Base-by-base conservation (phyloP, 2,888 invertebrate species). In the Callinectes sapidus region DNA sequence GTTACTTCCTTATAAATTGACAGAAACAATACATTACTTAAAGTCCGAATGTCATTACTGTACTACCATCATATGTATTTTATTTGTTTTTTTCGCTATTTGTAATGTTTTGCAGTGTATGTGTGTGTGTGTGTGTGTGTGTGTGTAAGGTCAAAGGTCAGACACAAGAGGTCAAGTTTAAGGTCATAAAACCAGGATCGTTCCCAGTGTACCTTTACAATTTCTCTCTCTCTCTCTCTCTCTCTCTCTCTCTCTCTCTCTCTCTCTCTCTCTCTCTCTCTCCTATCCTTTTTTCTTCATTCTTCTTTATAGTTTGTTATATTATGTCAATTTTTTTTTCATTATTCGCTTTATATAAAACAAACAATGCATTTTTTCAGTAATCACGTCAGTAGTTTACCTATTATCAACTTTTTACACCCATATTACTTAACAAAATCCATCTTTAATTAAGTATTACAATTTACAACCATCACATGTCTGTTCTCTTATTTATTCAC, bases 161-260 rank as follows among this genome's bases (percentile, higher is more conserved):
- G 23, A 61, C 61, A 0, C 48, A 48, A 48, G 48, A 18, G 61
- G 71, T 71, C 71, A 71, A 28, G 28, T 71, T 71, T 28, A 71
- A 71, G 71, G 71, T 71, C 71, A 71, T 5, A 87, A 87, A 87
- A 28, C 42, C 87, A 71, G 71, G 8, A n/a, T n/a, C 71, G 23
- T 3, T 71, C 61, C 61, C 16, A 18, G 61, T 61, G 23, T 23
- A 61, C 18, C 23, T 61, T 61, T 18, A 18, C 23, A 10, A 61
- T 48, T 10, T 48, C 48, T 48, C 48, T 48, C 48, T 48, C 48
- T 48, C 48, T 48, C 48, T 48, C 48, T 48, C 48, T 48, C 48
- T 48, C 48, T 48, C 48, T 48, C 48, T 48, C 48, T 48, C 48
- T 48, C 48, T 48, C 48, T 48, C 48, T 48, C 48, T 48, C 48